Evolutionary conservation across 2,888 invertebrate genomes (phyloP), one percentile per base, ranked within the genome.

Genomic region (Exephanes ischioxanthus): DNA sequence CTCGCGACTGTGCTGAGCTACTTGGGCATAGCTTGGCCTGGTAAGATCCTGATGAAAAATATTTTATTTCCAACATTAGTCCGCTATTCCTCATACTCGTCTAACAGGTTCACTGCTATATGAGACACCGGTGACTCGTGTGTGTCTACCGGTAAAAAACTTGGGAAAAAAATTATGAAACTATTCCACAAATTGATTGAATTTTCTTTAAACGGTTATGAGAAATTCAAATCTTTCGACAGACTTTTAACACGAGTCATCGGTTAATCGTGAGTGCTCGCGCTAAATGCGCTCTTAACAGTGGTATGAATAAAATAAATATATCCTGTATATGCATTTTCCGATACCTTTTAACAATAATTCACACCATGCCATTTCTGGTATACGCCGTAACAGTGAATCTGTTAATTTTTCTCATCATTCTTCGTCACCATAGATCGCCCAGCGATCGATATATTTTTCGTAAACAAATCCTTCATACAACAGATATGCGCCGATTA

Each of bases 21-120:
- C 94, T 93, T 94, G 94, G 90, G 94, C 94, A 92, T 94, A 94
- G 90, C 94, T 94, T 89, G 94, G 94, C 93, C 93, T 93, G 89
- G 93, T 92, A 91, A 92, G 92, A 89, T 94, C 94, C 94, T 94
- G 89, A 80, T 84, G 37, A 84, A 87, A 63, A 86, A 82, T 84
- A 37, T 63, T 72, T 33, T 33, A 68, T 73, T 71, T 55, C 22
- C 66, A 68, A 58, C 41, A 33, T 51, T 63, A 76, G 51, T 22
- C 4, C 22, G 0, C 16, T 2, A 7, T 63, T 16, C 0, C 4
- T 22, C 19, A 3, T 1, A 33, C 63, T 51, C 2, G 48, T 14
- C 6, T 19, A 66, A 66, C 53, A 51, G 48, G 14, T 76, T 66
- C 66, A 76, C 51, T 22, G 30, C 7, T 16, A 30, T 6, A 30